Evolutionary conservation across 2,797 vertebrate genomes (phyloP), one percentile per base, ranked within the genome.

Genomic region (Gouania willdenowi): DNA sequence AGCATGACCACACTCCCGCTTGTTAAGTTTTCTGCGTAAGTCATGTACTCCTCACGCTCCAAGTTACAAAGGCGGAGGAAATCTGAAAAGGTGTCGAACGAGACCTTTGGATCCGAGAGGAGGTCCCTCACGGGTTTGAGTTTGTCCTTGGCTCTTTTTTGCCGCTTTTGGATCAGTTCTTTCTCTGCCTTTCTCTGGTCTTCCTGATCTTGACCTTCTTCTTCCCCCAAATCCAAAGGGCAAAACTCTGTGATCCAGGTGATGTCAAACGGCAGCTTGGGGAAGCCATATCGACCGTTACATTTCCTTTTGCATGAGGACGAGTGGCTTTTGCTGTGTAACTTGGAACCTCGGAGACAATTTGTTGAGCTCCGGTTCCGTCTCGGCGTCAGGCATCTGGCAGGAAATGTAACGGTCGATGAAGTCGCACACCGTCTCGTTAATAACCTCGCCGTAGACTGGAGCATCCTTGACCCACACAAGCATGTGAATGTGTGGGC

Each of bases 121-220:
- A 41, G 11, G 10, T 41, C 12, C 3, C 19, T 41, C 0, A 41
- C 1, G 15, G 12, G 19, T 20, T 23, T n/a, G 1, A 41, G 20
- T 13, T 41, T 41, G 22, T n/a, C 13, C 5, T 26, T 30, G 9
- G 27, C 39, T 12, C 41, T 18, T 12, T 2, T n/a, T n/a, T n/a
- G 5, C 3, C 15, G 12, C 13, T 4, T 4, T 16, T 4, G 22
- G n/a, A 5, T 9, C n/a, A 1, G 5, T 7, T 1, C 14, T 11
- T 25, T 10, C 4, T 1, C 8, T 6, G 4, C 24, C 24, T 15
- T n/a, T 5, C 10, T 19, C 1, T n/a, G n/a, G n/a, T n/a, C 8
- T 6, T 11, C 16, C 9, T 18, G 30, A 2, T 23, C 8, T 20
- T 5, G n/a, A n/a, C n/a, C n/a, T n/a, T 3, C 6, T 6, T 11